A percentile compares a stretch with the other conserved stretches of the same genome.
Conservation (phyloP, 2,797 vertebrate species). For the Enteromius thamalakanensis region DNA sequence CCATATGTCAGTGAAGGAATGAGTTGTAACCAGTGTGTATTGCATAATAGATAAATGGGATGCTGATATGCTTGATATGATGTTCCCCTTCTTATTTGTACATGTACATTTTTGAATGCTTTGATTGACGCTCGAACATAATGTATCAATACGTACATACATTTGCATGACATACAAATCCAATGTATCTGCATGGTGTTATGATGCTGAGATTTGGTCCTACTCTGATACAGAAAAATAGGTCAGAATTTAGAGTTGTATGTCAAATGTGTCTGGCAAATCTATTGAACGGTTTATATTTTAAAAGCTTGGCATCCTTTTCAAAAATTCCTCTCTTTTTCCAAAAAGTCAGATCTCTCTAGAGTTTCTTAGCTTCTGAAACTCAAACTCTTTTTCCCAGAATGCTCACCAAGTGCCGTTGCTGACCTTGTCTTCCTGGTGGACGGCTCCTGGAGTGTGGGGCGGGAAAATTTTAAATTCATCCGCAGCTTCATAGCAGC, state of each 20-base stretch:
- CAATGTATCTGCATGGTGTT: background rate
- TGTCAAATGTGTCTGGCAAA: background rate
- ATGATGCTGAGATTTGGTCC: background rate
- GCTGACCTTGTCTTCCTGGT: constrained; percentile 91
- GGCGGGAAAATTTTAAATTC: constrained; percentile 85
- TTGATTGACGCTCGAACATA: background rate
- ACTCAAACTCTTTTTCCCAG: constrained; percentile 69
- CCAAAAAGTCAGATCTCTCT: background rate
- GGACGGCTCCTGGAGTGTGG: constrained; percentile 90
- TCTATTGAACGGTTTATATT: constrained; percentile 9
- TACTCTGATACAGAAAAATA: constrained; percentile 6
- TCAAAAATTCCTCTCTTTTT: background rate
- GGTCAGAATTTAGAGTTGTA: background rate
- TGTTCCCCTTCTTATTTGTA: background rate
- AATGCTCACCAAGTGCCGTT: constrained; percentile 83
- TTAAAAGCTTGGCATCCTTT: constrained; percentile 2
- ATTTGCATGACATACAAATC: background rate
- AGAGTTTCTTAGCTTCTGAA: constrained; percentile 17
- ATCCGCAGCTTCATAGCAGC: constrained; percentile 86
- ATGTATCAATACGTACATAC: background rate
- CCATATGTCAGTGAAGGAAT: background rate
- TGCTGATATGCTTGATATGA: background rate
- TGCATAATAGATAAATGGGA: constrained; percentile 1
- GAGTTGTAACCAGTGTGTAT: background rate
- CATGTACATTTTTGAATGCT: background rate